phyloP scores from a whole-genome alignment of 2,888 invertebrate genomes.

The Buathra laborator region DNA sequence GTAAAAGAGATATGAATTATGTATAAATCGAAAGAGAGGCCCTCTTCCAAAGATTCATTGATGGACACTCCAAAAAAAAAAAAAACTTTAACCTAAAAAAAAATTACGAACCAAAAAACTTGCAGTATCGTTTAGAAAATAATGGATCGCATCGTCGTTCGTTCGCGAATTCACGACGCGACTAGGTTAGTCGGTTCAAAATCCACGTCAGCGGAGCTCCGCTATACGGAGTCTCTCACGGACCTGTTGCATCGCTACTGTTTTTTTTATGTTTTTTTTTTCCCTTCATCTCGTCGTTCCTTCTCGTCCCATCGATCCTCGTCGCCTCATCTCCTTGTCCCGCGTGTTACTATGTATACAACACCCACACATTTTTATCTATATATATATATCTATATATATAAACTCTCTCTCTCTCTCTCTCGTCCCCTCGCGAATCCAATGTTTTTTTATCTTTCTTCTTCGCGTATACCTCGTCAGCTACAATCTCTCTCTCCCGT shows the following conservation, averaged over 20 bases:
- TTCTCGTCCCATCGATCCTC: conserved; percentile 49
- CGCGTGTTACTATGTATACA: background rate
- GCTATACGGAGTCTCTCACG: conserved; percentile 29
- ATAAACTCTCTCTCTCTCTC: conserved; percentile 22
- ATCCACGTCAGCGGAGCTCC: conserved; percentile 31
- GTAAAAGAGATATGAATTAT: background rate
- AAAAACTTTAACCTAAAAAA: background rate
- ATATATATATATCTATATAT: background rate
- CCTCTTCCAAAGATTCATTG: background rate
- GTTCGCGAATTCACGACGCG: background rate
- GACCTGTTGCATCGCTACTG: conserved; percentile 70
- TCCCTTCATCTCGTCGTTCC: conserved; percentile 28
- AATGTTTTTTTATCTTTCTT: conserved; percentile 36
- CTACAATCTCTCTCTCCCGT: background rate
- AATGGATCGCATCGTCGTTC: background rate
- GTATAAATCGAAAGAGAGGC: background rate
- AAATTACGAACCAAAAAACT: background rate
- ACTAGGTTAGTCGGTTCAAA: conserved; percentile 63
- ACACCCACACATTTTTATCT: background rate
- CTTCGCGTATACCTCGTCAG: background rate
- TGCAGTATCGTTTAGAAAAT: too few relatives aligned
- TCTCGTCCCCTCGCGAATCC: conserved; percentile 19
- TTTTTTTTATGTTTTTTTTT: conserved; percentile 43
- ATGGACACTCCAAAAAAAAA: background rate
- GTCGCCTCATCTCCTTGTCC: background rate